Evolutionary conservation across 2,888 invertebrate species (phyloP), one percentile per base, ranked within the genome.

Genomic region (Sipha maydis): DNA sequence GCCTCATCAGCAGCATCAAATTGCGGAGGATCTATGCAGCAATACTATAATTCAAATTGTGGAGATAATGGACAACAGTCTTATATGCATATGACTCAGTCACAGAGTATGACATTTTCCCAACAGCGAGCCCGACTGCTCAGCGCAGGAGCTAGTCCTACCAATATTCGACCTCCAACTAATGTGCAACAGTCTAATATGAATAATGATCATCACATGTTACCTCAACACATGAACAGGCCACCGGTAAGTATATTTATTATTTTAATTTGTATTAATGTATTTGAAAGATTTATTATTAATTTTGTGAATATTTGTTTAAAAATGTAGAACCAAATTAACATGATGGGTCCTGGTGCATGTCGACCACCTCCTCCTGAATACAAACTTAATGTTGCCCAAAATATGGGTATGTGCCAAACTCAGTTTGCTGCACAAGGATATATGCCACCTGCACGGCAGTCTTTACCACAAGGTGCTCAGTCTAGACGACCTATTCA

Each of bases 301-400:
- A 28, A 83, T 67, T 48, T 25, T 19, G 3, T 61, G 38, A n/a
- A 75, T 8, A 83, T 83, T 54, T 75, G 3, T 84, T 84, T 19
- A 75, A 69, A 0, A 0, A 31, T 69, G 25, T 69, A 85, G 85
- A 85, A 85, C 4, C 88, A 88, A 48, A 88, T 88, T 61, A 88
- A 88, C 31, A 88, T 88, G 88, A 75, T 75, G 75, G 75, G 75
- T 5, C 79, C 86, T 4, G 71, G 79, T 19, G 80, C 73, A 75
- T 88, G 88, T 82, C 71, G 90, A 77, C 90, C 89, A 28, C 90
- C 90, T 25, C 90, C 90, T 34, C 90, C 90, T 28, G 90, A 90
- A 34, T 90, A 90, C 78, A 89, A 90, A 69, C n/a, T 89, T n/a
- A 89, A 89, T 28, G 86, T 86, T 11, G 54, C 82, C 75, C 89